Evolutionary conservation across 2,797 vertebrate genomes (phyloP).

Genomic region (Acanthopagrus latus): DNA sequence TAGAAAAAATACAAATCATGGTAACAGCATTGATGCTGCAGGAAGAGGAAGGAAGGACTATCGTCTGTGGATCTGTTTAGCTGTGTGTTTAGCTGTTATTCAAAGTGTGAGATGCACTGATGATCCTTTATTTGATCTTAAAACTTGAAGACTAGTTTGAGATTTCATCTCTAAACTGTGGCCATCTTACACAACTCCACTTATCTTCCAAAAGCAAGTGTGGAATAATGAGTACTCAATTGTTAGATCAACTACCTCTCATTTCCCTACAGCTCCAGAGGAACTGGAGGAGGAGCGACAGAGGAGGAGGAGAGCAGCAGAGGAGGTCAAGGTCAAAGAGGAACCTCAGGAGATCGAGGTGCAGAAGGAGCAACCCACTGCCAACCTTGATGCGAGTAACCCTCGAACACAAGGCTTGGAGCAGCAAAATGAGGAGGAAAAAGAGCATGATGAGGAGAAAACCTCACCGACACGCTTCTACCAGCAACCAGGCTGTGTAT

Average conservation of each 20-base stretch:
- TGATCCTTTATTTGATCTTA: slow-evolving; percentile 33
- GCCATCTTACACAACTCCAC: slow-evolving; percentile 13
- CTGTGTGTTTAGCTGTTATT: slow-evolving; percentile 37
- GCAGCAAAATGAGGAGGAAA: slow-evolving; percentile 60
- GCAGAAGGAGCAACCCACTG: slow-evolving; percentile 72
- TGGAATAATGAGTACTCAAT: slow-evolving; percentile 22
- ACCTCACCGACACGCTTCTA: slow-evolving; percentile 88
- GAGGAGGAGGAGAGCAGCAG: slow-evolving; percentile 88
- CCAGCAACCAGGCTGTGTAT: slow-evolving; percentile 89
- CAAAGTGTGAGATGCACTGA: slow-evolving; percentile 32
- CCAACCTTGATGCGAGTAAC: slow-evolving; percentile 50
- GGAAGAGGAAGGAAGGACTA: slow-evolving; percentile 15
- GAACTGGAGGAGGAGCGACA: slow-evolving; percentile 96
- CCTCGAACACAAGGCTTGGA: slow-evolving; percentile 55
- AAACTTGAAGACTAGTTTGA: slow-evolving; percentile 35
- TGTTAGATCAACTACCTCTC: slow-evolving; percentile 12
- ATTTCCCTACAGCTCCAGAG: slow-evolving; percentile 86
- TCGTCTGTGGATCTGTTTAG: slow-evolving; percentile 20
- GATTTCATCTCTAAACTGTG: slow-evolving; percentile 40
- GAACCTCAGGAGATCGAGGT: slow-evolving; percentile 90
- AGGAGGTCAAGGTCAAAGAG: slow-evolving; percentile 92
- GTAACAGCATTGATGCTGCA: slow-evolving; percentile 18
- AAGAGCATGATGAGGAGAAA: slow-evolving; percentile 63
- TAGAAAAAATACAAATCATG: slow-evolving; percentile 17
- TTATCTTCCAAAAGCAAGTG: slow-evolving; percentile 22